Percentiles rank a stretch among this genome's conserved stretches.
Evolutionary conservation across 2,113 vertebrate genomes (phyloP).

Genomic region (Symphodus melops): DNA sequence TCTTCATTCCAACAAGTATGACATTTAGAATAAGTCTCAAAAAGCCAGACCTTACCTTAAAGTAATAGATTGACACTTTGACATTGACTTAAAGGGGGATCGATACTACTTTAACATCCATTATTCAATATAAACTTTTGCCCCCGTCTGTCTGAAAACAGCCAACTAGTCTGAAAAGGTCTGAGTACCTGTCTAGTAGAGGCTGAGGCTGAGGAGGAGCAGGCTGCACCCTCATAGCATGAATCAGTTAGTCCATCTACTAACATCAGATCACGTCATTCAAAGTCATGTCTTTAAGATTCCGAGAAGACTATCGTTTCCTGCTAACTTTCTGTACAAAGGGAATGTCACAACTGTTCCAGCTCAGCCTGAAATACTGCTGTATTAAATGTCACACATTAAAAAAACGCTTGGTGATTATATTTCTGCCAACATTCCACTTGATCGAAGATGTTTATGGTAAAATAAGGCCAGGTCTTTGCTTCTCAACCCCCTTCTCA

Average conservation of each 20-base stretch:
- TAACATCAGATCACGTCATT: constrained; percentile 31
- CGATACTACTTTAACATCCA: background rate
- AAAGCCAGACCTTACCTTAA: constrained; percentile 15
- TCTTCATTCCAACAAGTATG: background rate
- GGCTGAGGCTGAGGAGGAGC: background rate
- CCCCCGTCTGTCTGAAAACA: constrained; percentile 1
- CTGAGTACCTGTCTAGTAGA: constrained; percentile 7
- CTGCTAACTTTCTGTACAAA: constrained; percentile 29
- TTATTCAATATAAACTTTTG: constrained; percentile 12
- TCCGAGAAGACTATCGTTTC: constrained; percentile 1
- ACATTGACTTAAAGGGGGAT: constrained; percentile 14
- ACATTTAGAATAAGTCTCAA: constrained; percentile 10
- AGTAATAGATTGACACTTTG: constrained; percentile 1
- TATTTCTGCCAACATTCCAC: constrained; percentile 28
- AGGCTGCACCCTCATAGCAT: constrained; percentile 7
- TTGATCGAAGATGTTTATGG: constrained; percentile 31
- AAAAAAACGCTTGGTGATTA: constrained; percentile 31
- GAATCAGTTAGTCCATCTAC: constrained; percentile 23
- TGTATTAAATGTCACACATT: constrained; percentile 23
- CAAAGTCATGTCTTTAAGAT: constrained; percentile 26
- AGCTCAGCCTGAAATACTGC: constrained; percentile 37
- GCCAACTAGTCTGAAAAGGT: background rate
- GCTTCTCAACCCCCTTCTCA: constrained; percentile 34
- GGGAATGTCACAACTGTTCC: constrained; percentile 48
- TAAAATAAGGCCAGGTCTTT: constrained; percentile 33